A percentile compares a stretch with the other conserved stretches of the same genome.
phyloP scores from a whole-genome alignment of 2,113 vertebrate genomes.

The Gavialis gangeticus region DNA sequence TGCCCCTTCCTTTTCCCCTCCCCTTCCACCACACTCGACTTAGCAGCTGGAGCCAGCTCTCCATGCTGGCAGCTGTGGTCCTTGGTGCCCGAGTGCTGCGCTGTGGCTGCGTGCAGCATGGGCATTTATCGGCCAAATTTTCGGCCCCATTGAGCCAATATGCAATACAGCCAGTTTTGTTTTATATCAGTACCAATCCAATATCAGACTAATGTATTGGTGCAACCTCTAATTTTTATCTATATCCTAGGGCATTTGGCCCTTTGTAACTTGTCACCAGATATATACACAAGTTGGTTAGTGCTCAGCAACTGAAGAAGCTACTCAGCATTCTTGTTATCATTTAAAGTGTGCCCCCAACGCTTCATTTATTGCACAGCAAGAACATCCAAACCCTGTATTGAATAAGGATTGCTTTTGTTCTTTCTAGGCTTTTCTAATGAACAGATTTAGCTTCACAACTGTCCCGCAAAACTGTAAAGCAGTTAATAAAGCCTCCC shows the following conservation, averaged over 20 bases:
- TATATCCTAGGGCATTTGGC: background rate
- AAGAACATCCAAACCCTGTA: background rate
- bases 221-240: too few relatives aligned
- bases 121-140: too few relatives aligned
- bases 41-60: too few relatives aligned
- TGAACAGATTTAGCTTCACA: background rate
- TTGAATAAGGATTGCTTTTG: background rate
- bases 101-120: too few relatives aligned
- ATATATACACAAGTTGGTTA: background rate
- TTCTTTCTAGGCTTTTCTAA: background rate
- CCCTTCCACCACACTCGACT: too few relatives aligned
- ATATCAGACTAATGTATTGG: too few relatives aligned
- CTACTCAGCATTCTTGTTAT: background rate
- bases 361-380: accelerated
- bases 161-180: too few relatives aligned
- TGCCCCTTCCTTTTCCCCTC: too few relatives aligned
- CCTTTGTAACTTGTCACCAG: background rate
- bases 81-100: too few relatives aligned
- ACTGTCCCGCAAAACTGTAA: background rate
- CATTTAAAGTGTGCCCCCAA: background rate
- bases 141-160: too few relatives aligned
- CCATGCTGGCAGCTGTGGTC: too few relatives aligned
- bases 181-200: too few relatives aligned
- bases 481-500: background rate
- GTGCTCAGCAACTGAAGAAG: background rate